Base-by-base conservation (phyloP, 2,797 vertebrate species). In the Eulemur mongoz region DNA sequence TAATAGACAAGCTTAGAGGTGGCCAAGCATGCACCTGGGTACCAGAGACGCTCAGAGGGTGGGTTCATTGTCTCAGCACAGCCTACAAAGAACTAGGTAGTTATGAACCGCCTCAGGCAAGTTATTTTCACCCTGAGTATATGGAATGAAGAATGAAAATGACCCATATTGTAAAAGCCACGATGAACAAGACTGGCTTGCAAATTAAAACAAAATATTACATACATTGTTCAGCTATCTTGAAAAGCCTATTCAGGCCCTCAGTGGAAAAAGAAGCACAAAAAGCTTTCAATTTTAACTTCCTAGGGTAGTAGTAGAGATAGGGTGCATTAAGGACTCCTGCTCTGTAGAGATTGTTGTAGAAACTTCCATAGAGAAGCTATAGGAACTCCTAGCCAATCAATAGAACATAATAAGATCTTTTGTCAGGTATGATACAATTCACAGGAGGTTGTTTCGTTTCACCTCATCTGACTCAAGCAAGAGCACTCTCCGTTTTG, bases 161-260 rank as follows among this genome's bases (percentile, higher is more conserved):
- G 96, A 93, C 45, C 35, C 95, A 48, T n/a, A 25, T 78, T 94
- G 23, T 72, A 94, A 76, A 96, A 98, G 69, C 35, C 40, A 91
- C 20, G 4, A 45, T 81, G 95, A 96, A 48, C 75, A 93, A 97
- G 95, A 81, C 65, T 90, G 35, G 52, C 91, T 88, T 93, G 69
- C 82, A 87, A 97, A 94, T 69, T 86, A 91, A 93, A 97, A 83
- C 72, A 95, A 96, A 96, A 52, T 89, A 73, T 94, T 97, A 50
- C 9, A 38, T 0, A 5, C n/a, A 35, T 97, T 97, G 38, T 94
- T 7, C 91, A 83, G 91, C 82, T 89, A 38, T 91, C 45, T 96
- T 93, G 69, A 88, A 96, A 93, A 93, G n/a, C 63, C 14, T 75
- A 11, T 92, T 86, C n/a, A 61, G 72, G n/a, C 40, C 93, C 86